Percentiles rank a stretch among this genome's conserved stretches.
phyloP scores from a whole-genome alignment of 2,888 invertebrate species.

The Sepioteuthis lessoniana region DNA sequence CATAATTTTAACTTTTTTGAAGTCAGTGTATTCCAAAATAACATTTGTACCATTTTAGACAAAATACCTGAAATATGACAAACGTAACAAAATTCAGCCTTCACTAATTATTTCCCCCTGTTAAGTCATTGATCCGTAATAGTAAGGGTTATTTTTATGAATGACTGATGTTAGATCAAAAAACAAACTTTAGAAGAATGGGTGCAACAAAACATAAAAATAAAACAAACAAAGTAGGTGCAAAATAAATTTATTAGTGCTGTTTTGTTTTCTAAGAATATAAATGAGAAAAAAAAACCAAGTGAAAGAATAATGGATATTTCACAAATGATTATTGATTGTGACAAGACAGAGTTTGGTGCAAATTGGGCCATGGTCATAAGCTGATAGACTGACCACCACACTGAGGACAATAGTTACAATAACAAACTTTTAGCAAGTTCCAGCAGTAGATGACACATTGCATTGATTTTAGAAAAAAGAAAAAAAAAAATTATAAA shows the following conservation, averaged over 20 bases:
- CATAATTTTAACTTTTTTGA: too few species aligned
- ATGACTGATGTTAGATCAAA: too few species aligned
- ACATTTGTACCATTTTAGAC: too few species aligned
- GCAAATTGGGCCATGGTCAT: background rate
- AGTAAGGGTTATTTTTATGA: too few species aligned
- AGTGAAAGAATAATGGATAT: background rate
- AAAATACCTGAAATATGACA: too few species aligned
- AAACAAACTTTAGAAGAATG: too few species aligned
- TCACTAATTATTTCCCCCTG: too few species aligned
- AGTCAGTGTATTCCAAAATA: too few species aligned
- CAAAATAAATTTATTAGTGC: conserved; percentile 33
- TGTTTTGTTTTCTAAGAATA: conserved; percentile 23
- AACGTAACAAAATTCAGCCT: too few species aligned
- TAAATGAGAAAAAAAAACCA: background rate
- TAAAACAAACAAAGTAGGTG: background rate
- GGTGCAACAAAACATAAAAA: background rate
- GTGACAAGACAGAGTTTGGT: conserved; percentile 17
- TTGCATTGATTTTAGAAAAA: background rate
- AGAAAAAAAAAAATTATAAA: background rate
- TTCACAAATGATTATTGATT: conserved; percentile 4
- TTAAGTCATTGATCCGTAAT: too few species aligned
- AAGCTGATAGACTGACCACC: conserved; percentile 20
- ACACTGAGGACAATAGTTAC: background rate
- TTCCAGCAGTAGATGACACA: conserved; percentile 33
- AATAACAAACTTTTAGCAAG: conserved; percentile 23